phyloP scores from a whole-genome alignment of 37 sponge, comb jelly and placozoan species.

The Dysidea cf. avara region DNA sequence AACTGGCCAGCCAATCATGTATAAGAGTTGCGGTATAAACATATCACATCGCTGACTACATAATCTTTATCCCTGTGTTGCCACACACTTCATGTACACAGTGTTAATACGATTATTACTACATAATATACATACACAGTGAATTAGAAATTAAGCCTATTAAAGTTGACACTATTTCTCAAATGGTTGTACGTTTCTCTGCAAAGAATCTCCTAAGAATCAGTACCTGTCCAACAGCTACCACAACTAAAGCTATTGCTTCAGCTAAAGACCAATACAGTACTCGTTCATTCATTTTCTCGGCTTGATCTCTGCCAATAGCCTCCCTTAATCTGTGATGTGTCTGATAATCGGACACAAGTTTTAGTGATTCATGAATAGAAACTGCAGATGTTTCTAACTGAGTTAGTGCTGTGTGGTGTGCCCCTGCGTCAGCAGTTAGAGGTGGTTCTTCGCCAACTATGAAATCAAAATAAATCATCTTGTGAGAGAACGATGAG shows the following conservation, averaged over 20 bases:
- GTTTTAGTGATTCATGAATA: constrained; percentile 87
- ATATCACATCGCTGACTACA: too few species aligned
- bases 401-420: constrained; percentile 87
- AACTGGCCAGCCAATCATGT: too few species aligned
- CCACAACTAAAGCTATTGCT: constrained; percentile 72
- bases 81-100: too few species aligned
- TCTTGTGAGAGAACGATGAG: constrained; percentile 96
- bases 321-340: constrained; percentile 88
- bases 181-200: constrained; percentile 73
- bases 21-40: too few species aligned
- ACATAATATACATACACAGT: too few species aligned
- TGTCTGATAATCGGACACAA: constrained; percentile 90
- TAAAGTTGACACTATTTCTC: constrained; percentile 19
- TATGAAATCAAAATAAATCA: constrained; percentile 91
- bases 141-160: neutral
- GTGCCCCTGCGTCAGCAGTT: constrained; percentile 45
- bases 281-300: constrained; percentile 79
- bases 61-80: too few species aligned
- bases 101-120: too few species aligned
- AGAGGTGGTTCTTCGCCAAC: constrained; percentile 60
- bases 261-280: constrained; percentile 92
- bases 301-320: constrained; percentile 75
- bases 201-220: constrained; percentile 92
- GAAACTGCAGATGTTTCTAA: constrained; percentile 82
- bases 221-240: constrained; percentile 81